phyloP scores from a whole-genome alignment of 2,113 vertebrate species.

The Ailurus styani region DNA sequence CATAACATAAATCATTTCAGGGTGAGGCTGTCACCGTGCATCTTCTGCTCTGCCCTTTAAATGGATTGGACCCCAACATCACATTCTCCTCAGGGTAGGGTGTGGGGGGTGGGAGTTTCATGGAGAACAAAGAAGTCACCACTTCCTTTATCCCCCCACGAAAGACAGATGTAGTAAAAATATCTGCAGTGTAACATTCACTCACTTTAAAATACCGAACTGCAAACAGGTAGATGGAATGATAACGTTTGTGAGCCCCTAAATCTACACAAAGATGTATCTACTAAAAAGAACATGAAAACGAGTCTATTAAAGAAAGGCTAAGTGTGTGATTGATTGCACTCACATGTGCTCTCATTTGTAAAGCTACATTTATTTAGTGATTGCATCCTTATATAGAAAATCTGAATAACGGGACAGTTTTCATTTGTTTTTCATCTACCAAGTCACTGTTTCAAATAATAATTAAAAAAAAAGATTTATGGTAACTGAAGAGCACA shows the following conservation, averaged over 20 bases:
- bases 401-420: conserved; percentile 64
- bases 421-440: conserved; percentile 39
- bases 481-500: conserved; percentile 63
- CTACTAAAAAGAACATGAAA: conserved; percentile 54
- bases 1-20: conserved; percentile 65
- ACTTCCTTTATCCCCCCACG: background rate
- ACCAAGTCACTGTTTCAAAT: conserved; percentile 60
- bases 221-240: conserved; percentile 44
- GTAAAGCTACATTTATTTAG: conserved; percentile 60
- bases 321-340: conserved; percentile 57
- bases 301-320: conserved; percentile 51
- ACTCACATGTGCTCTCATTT: conserved; percentile 63
- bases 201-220: conserved; percentile 38
- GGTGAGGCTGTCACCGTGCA: conserved; percentile 40
- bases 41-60: conserved; percentile 64
- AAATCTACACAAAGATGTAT: conserved; percentile 34
- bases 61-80: conserved; percentile 33
- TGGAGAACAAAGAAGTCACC: conserved; percentile 66
- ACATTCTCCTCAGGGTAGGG: conserved; percentile 7
- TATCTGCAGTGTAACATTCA: background rate
- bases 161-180: conserved; percentile 38
- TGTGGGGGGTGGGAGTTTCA: background rate
- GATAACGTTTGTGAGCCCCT: background rate
- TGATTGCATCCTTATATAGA: conserved; percentile 53
- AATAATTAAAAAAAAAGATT: conserved; percentile 63